A percentile compares a stretch with the other conserved stretches of the same genome.
phyloP scores from a whole-genome alignment of 2,888 invertebrate species.

The Elegia similella region DNA sequence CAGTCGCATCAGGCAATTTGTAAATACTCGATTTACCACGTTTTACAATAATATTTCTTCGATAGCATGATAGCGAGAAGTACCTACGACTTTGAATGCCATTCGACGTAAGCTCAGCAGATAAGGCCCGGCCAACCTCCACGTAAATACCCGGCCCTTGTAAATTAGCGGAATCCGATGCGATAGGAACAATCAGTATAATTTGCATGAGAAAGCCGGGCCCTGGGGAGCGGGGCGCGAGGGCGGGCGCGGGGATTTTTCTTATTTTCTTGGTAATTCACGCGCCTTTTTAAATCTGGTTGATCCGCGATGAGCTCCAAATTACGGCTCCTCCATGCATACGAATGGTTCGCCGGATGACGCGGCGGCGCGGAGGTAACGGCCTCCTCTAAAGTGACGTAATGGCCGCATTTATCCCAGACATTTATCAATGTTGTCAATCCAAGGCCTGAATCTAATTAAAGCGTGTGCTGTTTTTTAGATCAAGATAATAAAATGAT shows the following conservation, averaged over 20 bases:
- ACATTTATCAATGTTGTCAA: not conserved
- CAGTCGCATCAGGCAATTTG: no score
- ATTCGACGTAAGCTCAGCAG: not conserved
- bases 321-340: conserved; percentile 64
- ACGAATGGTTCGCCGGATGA: conserved; percentile 46
- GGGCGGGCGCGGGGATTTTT: conserved; percentile 24
- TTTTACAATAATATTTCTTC: not conserved
- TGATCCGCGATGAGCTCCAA: conserved; percentile 62
- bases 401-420: not conserved
- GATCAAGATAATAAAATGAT: no score
- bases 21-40: no score
- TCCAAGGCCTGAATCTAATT: not conserved
- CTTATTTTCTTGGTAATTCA: conserved; percentile 34
- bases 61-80: not conserved
- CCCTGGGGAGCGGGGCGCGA: conserved; percentile 13
- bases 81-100: not conserved
- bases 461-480: no score
- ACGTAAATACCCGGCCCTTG: conserved; percentile 26
- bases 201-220: conserved; percentile 54
- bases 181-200: conserved; percentile 49
- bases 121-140: not conserved
- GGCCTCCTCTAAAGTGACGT: conserved; percentile 3
- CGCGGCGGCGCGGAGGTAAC: conserved; percentile 24
- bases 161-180: conserved; percentile 49
- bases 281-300: conserved; percentile 51